Evolutionary conservation across 1,140 invertebrate genomes (phyloP).

Genomic region (Plodia interpunctella): DNA sequence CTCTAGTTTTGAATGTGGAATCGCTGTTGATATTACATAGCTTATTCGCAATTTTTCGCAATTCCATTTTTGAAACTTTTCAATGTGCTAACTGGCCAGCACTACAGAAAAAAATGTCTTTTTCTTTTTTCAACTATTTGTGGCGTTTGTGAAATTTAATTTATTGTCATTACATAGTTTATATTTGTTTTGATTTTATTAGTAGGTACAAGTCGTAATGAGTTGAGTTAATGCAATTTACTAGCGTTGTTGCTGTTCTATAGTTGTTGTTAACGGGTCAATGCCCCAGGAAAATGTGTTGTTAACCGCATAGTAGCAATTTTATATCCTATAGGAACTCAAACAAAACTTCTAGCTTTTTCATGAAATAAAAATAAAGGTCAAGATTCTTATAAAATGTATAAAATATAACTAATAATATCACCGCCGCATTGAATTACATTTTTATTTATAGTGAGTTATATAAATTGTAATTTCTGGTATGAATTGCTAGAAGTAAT

Average conservation of each 20-base stretch:
- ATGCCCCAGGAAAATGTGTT: constrained; percentile 46
- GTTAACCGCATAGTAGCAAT: constrained; percentile 27
- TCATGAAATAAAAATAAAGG: neutral
- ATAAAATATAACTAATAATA: no score
- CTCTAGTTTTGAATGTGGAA: constrained; percentile 53
- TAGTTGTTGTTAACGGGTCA: constrained; percentile 25
- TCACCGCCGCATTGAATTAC: no score
- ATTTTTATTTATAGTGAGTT: no score
- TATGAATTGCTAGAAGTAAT: no score
- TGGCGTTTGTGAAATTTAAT: no score
- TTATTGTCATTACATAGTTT: neutral
- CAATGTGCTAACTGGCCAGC: neutral
- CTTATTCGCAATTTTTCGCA: constrained; percentile 43
- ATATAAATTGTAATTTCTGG: no score
- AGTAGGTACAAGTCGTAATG: neutral
- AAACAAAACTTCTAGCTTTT: neutral
- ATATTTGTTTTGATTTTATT: neutral
- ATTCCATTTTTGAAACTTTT: constrained; percentile 32
- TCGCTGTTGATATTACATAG: constrained; percentile 9
- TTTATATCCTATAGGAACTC: constrained; percentile 19
- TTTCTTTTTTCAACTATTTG: no score
- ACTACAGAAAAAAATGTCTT: no score
- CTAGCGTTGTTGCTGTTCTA: neutral
- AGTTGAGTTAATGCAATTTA: neutral
- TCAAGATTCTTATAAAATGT: no score